phyloP scores from a whole-genome alignment of 2,113 vertebrate species.

The Manacus vitellinus region DNA sequence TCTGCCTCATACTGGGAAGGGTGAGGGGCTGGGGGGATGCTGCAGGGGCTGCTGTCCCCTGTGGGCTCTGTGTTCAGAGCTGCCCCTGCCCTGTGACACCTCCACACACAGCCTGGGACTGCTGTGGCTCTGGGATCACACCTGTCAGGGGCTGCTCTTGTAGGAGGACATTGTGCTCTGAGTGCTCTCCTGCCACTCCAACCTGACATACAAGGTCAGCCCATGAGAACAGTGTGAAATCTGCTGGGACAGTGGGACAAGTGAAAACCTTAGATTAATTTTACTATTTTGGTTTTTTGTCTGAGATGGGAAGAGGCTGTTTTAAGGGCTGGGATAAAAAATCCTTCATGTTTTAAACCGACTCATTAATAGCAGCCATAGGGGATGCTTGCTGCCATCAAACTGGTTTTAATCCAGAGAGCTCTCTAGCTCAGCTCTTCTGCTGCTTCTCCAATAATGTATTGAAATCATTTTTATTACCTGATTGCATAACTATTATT shows the following conservation, averaged over 20 bases:
- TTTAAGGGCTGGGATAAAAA: not conserved
- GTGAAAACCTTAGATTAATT: not conserved
- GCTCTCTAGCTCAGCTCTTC: not conserved
- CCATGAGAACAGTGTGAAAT: not conserved
- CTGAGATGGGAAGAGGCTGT: not conserved
- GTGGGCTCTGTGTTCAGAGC: not conserved
- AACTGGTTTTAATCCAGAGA: not conserved
- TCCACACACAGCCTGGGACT: too few species aligned
- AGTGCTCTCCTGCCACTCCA: not conserved
- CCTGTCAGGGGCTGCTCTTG: too few species aligned
- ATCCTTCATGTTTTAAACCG: not conserved
- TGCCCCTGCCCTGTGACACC: too few species aligned
- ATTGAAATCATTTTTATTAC: not conserved
- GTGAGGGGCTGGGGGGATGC: not conserved
- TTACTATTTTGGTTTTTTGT: not conserved
- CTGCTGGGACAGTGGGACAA: not conserved
- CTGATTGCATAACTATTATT: not conserved
- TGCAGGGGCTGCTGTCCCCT: not conserved
- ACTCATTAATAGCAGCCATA: not conserved
- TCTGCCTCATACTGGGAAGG: not conserved
- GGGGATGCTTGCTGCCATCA: not conserved
- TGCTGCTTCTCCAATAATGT: conserved; percentile 4
- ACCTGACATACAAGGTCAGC: not conserved
- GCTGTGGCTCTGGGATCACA: too few species aligned
- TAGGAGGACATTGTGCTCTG: not conserved